Percentiles rank a stretch among this genome's conserved stretches.
phyloP scores from a whole-genome alignment of 1,140 invertebrate genomes.

The Conopomorpha cramerella region DNA sequence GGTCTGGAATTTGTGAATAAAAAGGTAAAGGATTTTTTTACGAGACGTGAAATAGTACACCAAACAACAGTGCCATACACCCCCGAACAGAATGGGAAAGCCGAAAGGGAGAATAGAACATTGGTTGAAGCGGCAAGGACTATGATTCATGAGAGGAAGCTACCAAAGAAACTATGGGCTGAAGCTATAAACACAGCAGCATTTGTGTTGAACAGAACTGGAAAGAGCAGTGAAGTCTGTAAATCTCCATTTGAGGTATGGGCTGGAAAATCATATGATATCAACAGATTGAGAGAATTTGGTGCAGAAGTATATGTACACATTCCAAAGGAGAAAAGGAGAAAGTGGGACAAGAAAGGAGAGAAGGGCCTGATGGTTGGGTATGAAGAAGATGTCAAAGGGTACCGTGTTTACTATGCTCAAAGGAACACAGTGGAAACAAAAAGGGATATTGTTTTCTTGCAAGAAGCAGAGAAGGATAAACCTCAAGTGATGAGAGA shows the following conservation, averaged over 20 bases:
- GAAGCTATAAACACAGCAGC: slow-evolving; percentile 32
- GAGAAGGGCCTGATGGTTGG: slow-evolving; percentile 15
- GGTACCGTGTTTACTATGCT: slow-evolving; percentile 9
- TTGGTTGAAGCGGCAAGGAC: slow-evolving; percentile 40
- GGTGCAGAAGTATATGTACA: slow-evolving; percentile 22
- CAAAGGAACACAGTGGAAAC: too few relatives aligned
- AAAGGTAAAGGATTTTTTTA: slow-evolving; percentile 15
- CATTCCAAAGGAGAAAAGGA: slow-evolving; percentile 22
- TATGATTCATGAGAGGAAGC: slow-evolving; percentile 13
- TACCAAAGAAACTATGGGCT: slow-evolving; percentile 29
- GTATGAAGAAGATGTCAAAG: slow-evolving; percentile 12
- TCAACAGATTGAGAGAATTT: slow-evolving; percentile 23
- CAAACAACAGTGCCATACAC: slow-evolving; percentile 33
- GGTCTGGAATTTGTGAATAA: slow-evolving; percentile 37
- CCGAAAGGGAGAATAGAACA: slow-evolving; percentile 39
- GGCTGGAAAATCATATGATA: slow-evolving; percentile 11
- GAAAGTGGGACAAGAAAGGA: slow-evolving; percentile 20
- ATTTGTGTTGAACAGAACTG: slow-evolving; percentile 29
- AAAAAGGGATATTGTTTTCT: too few relatives aligned
- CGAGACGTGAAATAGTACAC: slow-evolving; percentile 22
- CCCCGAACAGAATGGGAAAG: slow-evolving; percentile 49
- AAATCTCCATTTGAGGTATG: slow-evolving; percentile 34
- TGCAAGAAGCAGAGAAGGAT: too few relatives aligned
- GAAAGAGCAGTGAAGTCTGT: slow-evolving; percentile 13
- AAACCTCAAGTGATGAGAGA: too few relatives aligned